Evolutionary conservation across 1,140 invertebrate species (phyloP), one percentile per base, ranked within the genome.

Genomic region (Anastrepha ludens): DNA sequence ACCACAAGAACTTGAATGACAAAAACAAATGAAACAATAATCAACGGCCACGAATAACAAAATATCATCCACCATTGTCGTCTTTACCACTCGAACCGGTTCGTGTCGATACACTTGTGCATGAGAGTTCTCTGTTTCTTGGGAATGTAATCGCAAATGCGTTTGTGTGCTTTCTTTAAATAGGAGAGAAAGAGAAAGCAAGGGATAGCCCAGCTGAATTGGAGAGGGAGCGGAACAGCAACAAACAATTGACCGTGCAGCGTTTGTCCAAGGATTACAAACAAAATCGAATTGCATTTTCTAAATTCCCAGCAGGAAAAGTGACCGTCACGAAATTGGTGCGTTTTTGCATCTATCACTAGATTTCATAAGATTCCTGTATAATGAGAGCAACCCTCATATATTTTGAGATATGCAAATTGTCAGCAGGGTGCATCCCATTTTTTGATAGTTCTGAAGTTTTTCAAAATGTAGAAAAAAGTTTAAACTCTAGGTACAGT

Each of bases 11-110:
- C 74, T 15, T 3, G n/a, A 13, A 81, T 17, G n/a, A 29, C 39
- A 81, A 67, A 29, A 50, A 81, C 15, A 81, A 20, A 41, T 29
- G 55, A 62, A 81, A 55, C 74, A 50, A 81, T 55, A 55, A 81
- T 1, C 47, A 81, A 81, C 7, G 55, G 8, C 74, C 17, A 81
- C 17, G 74, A 50, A 20, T 81, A 81, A 81, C 74, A 81, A 81
- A 81, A 81, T 20, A 55, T 55, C 74, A 55, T 81, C 74, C 74
- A 81, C 74, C 74, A 81, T 81, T 81, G 47, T 55, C 47, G n/a
- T 44, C 41, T 44, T 8, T 74, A 74, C 70, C 13, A 74, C 41
- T 17, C 41, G 74, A 81, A 81, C 74, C 74, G 74, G 74, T 81
- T 58, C 2, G 7, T 15, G 11, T 81, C 0, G n/a, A 20, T 3